Evolutionary conservation across 2,888 invertebrate genomes (phyloP).

Genomic region (Ochropleura plecta): DNA sequence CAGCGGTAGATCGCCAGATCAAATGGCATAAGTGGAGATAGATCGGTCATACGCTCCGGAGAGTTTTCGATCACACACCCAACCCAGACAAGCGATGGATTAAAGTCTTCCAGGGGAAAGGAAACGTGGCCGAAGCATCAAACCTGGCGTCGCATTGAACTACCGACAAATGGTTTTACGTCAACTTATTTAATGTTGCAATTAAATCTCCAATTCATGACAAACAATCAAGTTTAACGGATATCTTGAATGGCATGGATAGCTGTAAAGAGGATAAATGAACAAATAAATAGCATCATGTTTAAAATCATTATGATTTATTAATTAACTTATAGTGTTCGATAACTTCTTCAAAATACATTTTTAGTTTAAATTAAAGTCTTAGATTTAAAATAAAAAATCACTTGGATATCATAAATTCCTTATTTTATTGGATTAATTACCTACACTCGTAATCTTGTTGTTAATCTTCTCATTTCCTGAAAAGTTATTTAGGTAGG

Average conservation of each 20-base stretch:
- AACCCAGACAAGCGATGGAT: neutral
- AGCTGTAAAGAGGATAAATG: too few species aligned
- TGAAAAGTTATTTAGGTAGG: constrained; percentile 22
- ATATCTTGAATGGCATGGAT: neutral
- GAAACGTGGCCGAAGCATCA: neutral
- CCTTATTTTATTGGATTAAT: constrained; percentile 27
- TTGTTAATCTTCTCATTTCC: constrained; percentile 13
- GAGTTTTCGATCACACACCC: neutral
- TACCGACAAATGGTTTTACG: neutral
- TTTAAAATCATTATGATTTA: constrained; percentile 21
- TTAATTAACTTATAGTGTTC: constrained; percentile 7
- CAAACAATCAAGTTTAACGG: too few species aligned
- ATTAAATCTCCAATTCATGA: neutral
- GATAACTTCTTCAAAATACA: constrained; percentile 9
- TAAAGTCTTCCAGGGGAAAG: neutral
- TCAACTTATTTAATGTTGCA: neutral
- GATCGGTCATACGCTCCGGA: neutral
- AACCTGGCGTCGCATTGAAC: neutral
- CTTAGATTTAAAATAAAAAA: constrained; percentile 16
- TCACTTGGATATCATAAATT: neutral
- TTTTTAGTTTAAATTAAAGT: neutral
- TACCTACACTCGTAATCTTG: constrained; percentile 23
- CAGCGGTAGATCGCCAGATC: neutral
- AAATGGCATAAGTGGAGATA: neutral
- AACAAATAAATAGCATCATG: constrained; percentile 18